Evolutionary conservation across 2,888 invertebrate species (phyloP).

Genomic region (Elegia similella): DNA sequence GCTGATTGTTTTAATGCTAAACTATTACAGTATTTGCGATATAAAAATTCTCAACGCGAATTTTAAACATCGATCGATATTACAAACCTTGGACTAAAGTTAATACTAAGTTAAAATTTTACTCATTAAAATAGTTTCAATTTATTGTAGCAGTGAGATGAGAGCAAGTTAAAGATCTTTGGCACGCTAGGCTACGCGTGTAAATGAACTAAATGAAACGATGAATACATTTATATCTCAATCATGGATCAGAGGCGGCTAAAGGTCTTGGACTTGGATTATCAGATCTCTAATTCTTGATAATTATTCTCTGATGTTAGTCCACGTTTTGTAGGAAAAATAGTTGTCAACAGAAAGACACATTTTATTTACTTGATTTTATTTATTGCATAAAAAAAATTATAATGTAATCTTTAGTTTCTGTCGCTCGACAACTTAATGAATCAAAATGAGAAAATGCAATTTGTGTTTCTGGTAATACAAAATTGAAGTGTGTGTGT

Average conservation of each 20-base stretch:
- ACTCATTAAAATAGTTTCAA: no score
- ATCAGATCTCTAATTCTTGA: no score
- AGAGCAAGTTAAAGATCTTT: no score
- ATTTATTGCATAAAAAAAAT: neutral
- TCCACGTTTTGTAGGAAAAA: neutral
- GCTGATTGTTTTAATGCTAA: constrained; percentile 33
- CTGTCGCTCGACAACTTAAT: neutral
- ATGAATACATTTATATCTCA: no score
- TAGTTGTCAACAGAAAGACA: neutral
- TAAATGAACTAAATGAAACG: no score
- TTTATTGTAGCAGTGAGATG: no score
- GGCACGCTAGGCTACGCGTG: no score
- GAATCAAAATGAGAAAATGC: neutral
- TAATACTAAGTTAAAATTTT: neutral
- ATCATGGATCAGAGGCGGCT: no score
- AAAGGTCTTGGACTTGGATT: no score
- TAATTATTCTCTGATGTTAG: neutral
- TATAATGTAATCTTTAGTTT: neutral
- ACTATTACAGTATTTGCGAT: constrained; percentile 14
- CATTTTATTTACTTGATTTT: neutral
- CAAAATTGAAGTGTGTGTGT: neutral
- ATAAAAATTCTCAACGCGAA: constrained; percentile 21
- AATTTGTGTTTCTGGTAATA: neutral
- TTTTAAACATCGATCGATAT: constrained; percentile 12
- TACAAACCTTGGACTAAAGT: neutral